Base-by-base conservation (phyloP, 92 coral and sea anemone species). In the Epizoanthus stellaris region DNA sequence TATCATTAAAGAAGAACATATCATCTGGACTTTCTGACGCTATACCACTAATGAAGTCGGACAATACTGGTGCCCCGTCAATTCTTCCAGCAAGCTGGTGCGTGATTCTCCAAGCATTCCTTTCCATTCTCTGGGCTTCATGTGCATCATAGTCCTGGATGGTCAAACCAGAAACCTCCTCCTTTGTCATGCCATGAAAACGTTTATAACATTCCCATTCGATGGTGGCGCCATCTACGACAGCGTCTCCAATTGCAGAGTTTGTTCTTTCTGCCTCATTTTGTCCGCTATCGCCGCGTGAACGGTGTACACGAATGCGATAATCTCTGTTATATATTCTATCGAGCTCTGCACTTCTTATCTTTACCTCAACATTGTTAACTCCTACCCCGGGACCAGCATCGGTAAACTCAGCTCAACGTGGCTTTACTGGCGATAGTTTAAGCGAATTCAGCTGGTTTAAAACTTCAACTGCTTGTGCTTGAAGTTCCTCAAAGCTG, bases 231-330 rank as follows among this genome's bases (percentile, higher is more conserved):
- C 79, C 86, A 69, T 49, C 77, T 23, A 56, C 86, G 39, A 82
- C 19, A 13, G 86, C 76, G 6, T 82, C 86, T 52, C 86, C 79
- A 11, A 54, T 56, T 38, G 79, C 76, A 70, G 76, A 57, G 52
- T 82, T 82, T 45, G 80, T 70, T 12, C 85, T 66, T 68, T 86
- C 89, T 4, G 89, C 73, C 63, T 21, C 87, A 45, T 84, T 85
- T 85, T 39, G 43, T 34, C 71, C 80, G 16, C 39, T 49, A 62
- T 62, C 63, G 65, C 58, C 58, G 42, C 63, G 36, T 75, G 63
- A 52, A 39, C 80, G 30, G 34, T n/a, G 80, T 49, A 17, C 40
- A 49, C 63, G 21, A 61, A 61, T n/a, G 21, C 66, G 66, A 61
- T 61, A 61, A n/a, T 61, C 30, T 16, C 23, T 16, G 30, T 61